Conservation (phyloP, 1,140 invertebrate genomes). For the Apis laboriosa region DNA sequence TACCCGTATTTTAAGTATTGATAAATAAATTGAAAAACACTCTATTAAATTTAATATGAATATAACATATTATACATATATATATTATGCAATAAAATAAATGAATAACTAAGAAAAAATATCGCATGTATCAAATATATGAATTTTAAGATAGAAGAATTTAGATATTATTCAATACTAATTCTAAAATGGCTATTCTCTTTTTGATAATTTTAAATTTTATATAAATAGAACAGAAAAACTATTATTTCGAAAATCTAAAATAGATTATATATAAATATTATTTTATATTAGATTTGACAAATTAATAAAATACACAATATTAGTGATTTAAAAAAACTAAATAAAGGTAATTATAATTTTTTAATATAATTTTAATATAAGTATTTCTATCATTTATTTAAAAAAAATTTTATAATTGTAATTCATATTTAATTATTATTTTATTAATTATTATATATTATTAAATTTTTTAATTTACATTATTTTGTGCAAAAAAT, state of each 20-base stretch:
- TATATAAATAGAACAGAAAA: not conserved
- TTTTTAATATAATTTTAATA: not conserved
- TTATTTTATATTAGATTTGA: not conserved
- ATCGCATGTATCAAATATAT: not conserved
- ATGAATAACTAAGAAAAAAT: not conserved
- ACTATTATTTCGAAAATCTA: not conserved
- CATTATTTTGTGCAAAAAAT: not conserved
- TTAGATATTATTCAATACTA: conserved; percentile 8
- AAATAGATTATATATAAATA: not conserved
- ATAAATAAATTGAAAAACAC: conserved; percentile 8
- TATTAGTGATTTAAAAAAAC: not conserved
- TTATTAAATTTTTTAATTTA: no score
- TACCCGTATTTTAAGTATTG: conserved; percentile 7
- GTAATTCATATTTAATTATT: not conserved
- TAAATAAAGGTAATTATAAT: conserved; percentile 12
- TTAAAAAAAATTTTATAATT: not conserved
- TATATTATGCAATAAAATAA: conserved; percentile 22
- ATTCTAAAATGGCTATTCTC: conserved; percentile 4
- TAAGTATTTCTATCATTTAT: not conserved
- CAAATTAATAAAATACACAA: conserved; percentile 8
- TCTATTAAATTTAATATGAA: not conserved
- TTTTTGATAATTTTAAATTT: not conserved
- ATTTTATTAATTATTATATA: not conserved
- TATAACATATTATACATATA: not conserved
- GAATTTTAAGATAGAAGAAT: conserved; percentile 1